phyloP scores from a whole-genome alignment of 2,797 vertebrate species.

The Apodemus agrarius region DNA sequence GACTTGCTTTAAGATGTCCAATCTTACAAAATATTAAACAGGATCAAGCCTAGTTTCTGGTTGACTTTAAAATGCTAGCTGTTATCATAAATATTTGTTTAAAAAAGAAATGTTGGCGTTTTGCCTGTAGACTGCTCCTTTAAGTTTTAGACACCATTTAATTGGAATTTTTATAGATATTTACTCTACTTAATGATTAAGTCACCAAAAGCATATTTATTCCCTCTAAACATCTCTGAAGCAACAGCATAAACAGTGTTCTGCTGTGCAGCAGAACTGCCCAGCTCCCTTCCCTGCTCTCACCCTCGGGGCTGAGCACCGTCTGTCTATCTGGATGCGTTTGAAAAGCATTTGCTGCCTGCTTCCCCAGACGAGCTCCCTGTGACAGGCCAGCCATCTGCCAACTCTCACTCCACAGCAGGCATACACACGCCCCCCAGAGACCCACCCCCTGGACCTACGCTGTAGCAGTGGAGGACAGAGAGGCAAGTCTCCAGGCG shows the following conservation, averaged over 20 bases:
- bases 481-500: conserved; percentile 80
- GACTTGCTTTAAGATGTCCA: conserved; percentile 71
- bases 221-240: conserved; percentile 69
- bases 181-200: conserved; percentile 68
- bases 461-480: conserved; percentile 86
- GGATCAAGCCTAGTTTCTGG: conserved; percentile 74
- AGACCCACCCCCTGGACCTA: conserved; percentile 80
- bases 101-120: conserved; percentile 75
- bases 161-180: conserved; percentile 76
- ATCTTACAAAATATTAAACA: conserved; percentile 78
- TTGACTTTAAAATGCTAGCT: conserved; percentile 70
- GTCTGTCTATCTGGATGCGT: conserved; percentile 11
- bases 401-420: conserved; percentile 26
- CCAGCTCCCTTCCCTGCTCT: background rate
- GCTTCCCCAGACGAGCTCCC: conserved; percentile 20
- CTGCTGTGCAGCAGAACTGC: conserved; percentile 32
- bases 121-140: conserved; percentile 75
- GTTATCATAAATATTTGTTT: conserved; percentile 65
- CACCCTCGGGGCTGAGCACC: conserved; percentile 22
- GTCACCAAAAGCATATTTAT: conserved; percentile 71
- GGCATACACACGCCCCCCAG: background rate
- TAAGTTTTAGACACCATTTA: conserved; percentile 79
- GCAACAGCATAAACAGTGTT: conserved; percentile 55
- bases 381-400: background rate
- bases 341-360: background rate